Conservation (phyloP, 2,113 vertebrate species). For the Propithecus coquereli region DNA sequence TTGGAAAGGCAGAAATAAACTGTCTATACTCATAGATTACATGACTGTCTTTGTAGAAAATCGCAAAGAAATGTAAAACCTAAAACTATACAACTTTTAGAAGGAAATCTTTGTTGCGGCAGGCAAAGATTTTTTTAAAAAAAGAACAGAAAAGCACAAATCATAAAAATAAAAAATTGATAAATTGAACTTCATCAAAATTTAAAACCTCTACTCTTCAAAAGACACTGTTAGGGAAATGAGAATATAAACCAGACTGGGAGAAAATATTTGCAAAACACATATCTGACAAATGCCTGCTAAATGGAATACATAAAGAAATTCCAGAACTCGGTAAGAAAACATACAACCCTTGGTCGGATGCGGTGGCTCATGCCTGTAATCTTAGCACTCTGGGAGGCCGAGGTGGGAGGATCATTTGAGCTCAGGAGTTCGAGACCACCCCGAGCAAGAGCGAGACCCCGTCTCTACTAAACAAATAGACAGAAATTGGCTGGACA, state of each 20-base stretch:
- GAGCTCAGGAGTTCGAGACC: no score
- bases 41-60: not conserved
- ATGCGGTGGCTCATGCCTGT: no score
- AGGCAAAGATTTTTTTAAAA: not conserved
- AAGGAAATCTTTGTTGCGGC: not conserved
- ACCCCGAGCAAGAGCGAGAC: no score
- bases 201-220: not conserved
- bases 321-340: not conserved
- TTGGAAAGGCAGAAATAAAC: not conserved
- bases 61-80: not conserved
- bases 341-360: not conserved
- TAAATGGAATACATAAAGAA: not conserved
- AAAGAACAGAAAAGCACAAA: not conserved
- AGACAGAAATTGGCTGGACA: no score
- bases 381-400: no score
- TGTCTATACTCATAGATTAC: not conserved
- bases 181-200: not conserved
- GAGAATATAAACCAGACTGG: not conserved
- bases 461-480: no score
- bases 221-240: not conserved
- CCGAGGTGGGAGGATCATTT: no score
- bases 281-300: not conserved
- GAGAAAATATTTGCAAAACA: not conserved
- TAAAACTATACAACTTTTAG: not conserved
- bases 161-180: not conserved